These are phyloP conservation scores for Diadumene lineata DNA, from an alignment of 92 coral and sea anemone genomes.

Conservation along the genomic window DNA sequence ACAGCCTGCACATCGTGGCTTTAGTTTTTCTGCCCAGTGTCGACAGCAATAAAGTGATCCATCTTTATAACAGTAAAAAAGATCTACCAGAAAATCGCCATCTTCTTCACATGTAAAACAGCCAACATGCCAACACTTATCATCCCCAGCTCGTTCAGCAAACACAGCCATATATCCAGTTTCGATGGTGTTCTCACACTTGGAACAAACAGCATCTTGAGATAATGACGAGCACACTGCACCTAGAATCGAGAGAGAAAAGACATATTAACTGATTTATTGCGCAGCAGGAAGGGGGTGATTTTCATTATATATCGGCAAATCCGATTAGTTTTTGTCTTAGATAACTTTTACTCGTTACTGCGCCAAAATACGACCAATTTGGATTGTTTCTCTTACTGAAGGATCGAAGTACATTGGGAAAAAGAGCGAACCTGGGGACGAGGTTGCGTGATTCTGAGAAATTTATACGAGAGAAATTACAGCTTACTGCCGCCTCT, in stretches of 20 bases:
- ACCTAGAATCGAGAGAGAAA: conserved; percentile 45
- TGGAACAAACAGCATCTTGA: conserved; percentile 54
- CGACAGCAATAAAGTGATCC: conserved; percentile 72
- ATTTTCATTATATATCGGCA: not conserved
- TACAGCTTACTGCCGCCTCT: no score
- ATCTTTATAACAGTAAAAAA: conserved; percentile 74
- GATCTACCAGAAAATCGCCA: conserved; percentile 76
- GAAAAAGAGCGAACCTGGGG: no score
- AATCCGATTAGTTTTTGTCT: no score
- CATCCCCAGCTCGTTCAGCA: conserved; percentile 79
- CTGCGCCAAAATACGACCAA: no score
- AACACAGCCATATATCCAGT: conserved; percentile 91
- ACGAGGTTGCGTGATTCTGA: no score
- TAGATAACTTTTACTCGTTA: no score
- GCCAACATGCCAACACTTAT: conserved; percentile 77
- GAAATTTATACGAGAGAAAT: no score
- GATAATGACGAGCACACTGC: conserved; percentile 58
- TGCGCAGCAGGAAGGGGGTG: no score
- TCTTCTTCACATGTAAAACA: conserved; percentile 84
- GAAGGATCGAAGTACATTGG: no score
- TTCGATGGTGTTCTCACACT: conserved; percentile 60
- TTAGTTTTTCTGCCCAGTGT: conserved; percentile 80
- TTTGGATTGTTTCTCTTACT: no score
- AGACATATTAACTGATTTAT: no score
- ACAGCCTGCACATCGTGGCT: conserved; percentile 97